Evolutionary conservation across 2,113 vertebrate species (phyloP).

Genomic region (Indicator indicator): DNA sequence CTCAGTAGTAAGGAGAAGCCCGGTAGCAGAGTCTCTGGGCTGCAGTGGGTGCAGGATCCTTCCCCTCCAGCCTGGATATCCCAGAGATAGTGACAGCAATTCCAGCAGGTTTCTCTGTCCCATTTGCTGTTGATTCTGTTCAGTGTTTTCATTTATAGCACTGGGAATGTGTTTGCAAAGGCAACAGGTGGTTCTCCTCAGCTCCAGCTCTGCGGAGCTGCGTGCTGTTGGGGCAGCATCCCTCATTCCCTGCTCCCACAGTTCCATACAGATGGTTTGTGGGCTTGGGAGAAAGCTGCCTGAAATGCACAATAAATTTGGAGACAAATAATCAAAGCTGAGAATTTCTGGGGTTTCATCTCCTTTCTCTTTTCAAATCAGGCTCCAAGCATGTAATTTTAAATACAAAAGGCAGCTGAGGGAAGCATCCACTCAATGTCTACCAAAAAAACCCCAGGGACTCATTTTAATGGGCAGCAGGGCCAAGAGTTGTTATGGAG

Average conservation of each 20-base stretch:
- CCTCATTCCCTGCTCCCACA: not conserved
- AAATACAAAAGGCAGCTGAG: not conserved
- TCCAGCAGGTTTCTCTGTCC: rapidly evolving
- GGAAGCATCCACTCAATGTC: not conserved
- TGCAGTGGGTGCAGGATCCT: not conserved
- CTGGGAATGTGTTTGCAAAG: not conserved
- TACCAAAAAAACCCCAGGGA: not conserved
- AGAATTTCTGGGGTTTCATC: not conserved
- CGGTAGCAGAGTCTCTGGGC: not conserved
- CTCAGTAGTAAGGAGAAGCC: rapidly evolving
- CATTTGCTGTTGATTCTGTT: not conserved
- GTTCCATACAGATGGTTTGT: rapidly evolving
- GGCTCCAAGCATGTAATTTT: not conserved
- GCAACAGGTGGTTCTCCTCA: rapidly evolving
- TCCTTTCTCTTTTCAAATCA: not conserved
- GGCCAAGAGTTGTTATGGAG: not conserved
- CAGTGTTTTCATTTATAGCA: not conserved
- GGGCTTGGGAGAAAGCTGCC: not conserved
- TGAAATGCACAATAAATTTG: not conserved
- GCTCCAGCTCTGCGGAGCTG: not conserved
- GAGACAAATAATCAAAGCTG: not conserved
- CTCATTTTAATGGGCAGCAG: not conserved
- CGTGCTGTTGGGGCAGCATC: not conserved
- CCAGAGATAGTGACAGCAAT: rapidly evolving
- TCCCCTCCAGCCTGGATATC: not conserved